Conservation (phyloP, 2,797 vertebrate genomes). For the Momotus momota region DNA sequence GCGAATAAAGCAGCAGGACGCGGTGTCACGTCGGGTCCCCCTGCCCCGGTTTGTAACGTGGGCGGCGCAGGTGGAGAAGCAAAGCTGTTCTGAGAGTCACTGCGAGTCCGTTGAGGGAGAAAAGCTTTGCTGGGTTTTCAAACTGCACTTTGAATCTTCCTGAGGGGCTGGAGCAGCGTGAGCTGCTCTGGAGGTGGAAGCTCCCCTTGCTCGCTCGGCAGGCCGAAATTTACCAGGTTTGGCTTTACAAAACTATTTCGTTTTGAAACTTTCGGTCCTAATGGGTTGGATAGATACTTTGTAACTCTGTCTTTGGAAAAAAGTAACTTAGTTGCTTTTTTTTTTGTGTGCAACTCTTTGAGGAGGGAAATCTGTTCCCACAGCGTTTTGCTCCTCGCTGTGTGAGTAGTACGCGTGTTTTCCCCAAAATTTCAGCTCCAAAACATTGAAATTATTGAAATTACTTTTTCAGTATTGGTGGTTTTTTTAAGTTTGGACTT, state of each 20-base stretch:
- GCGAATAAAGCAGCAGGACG: fast-evolving
- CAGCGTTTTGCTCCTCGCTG: background rate
- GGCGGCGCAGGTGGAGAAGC: background rate
- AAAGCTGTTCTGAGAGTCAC: background rate
- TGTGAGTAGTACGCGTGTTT: background rate
- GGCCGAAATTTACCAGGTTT: background rate
- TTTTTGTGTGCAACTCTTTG: background rate
- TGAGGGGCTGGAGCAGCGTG: background rate
- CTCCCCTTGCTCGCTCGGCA: background rate
- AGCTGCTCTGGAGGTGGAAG: background rate
- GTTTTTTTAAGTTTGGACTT: background rate
- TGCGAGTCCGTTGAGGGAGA: background rate
- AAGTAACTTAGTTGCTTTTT: background rate
- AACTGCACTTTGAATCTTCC: background rate
- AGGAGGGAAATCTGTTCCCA: background rate
- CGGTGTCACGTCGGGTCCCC: background rate
- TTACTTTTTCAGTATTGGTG: background rate
- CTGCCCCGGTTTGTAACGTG: fast-evolving
- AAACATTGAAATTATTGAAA: background rate
- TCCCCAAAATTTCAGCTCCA: background rate
- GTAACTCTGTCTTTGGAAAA: background rate
- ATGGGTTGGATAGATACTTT: background rate
- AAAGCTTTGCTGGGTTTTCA: background rate
- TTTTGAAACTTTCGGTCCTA: background rate
- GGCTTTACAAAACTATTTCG: background rate